Percentiles rank a stretch among this genome's conserved stretches.
Evolutionary conservation across 2,797 vertebrate species (phyloP).

Genomic region (Xyrichtys novacula): DNA sequence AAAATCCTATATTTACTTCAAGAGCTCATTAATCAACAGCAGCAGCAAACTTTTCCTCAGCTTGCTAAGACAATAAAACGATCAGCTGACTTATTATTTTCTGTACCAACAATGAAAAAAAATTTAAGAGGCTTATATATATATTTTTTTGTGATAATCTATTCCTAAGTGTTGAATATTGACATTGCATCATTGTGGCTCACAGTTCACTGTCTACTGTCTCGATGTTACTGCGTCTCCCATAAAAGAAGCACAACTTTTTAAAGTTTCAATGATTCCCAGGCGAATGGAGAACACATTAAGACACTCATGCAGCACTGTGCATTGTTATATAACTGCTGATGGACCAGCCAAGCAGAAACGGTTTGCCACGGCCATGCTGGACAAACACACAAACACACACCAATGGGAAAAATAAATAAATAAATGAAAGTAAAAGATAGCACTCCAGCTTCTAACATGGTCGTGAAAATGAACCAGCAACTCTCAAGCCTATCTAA

Average conservation of each 20-base stretch:
- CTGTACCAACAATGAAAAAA: background rate
- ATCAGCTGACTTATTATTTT: background rate
- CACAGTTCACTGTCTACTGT: constrained; percentile 36
- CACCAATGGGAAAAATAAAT: background rate
- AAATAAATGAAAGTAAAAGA: constrained; percentile 27
- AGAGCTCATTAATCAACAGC: background rate
- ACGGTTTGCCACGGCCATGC: constrained; percentile 81
- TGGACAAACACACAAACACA: constrained; percentile 54
- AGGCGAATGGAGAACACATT: constrained; percentile 64
- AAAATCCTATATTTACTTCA: background rate
- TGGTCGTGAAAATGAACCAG: background rate
- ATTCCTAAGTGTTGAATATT: no score
- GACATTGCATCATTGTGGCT: constrained; percentile 1
- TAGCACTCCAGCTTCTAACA: background rate
- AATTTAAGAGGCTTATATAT: background rate
- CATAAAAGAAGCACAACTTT: constrained; percentile 68
- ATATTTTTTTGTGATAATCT: no score
- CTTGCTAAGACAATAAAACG: background rate
- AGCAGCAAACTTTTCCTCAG: constrained; percentile 1
- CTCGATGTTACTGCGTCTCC: constrained; percentile 64
- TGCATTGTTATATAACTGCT: constrained; percentile 60
- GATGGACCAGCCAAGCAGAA: constrained; percentile 78
- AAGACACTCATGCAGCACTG: constrained; percentile 77
- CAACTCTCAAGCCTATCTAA: background rate
- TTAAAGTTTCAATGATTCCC: constrained; percentile 73